These are phyloP conservation scores for Aplochiton taeniatus DNA, from an alignment of 2,797 vertebrate genomes.

Conservation along the genomic window DNA sequence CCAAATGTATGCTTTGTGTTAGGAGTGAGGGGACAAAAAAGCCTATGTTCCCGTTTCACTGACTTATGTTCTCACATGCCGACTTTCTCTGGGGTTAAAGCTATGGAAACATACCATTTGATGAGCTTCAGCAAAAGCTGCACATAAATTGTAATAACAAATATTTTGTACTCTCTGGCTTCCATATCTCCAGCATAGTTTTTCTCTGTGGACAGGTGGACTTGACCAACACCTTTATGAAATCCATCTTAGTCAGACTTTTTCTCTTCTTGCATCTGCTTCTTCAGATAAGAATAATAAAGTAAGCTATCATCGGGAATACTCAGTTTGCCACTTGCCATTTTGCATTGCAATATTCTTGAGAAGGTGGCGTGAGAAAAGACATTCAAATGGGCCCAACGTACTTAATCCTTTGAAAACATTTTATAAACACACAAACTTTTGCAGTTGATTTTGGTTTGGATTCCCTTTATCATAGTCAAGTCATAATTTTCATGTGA, in stretches of 20 bases:
- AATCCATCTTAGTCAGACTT: constrained; percentile 27
- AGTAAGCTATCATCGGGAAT: too few species aligned
- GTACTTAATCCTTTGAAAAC: too few species aligned
- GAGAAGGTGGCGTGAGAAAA: constrained; percentile 33
- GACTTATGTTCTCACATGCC: constrained; percentile 37
- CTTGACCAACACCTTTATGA: constrained; percentile 24
- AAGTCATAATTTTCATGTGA: background rate
- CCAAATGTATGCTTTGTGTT: constrained; percentile 46
- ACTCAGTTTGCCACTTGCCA: constrained; percentile 5
- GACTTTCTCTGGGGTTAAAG: background rate
- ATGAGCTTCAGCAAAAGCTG: constrained; percentile 14
- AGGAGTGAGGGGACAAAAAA: constrained; percentile 1
- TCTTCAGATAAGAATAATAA: constrained; percentile 19
- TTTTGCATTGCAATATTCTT: constrained; percentile 19
- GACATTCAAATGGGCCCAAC: too few species aligned
- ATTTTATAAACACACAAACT: constrained; percentile 14
- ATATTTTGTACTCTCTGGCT: constrained; percentile 25
- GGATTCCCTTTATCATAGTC: background rate
- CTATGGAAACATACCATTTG: background rate
- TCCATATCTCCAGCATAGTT: constrained; percentile 20
- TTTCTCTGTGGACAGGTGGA: constrained; percentile 41
- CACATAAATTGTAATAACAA: constrained; percentile 36
- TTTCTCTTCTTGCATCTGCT: constrained; percentile 28
- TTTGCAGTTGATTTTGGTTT: constrained; percentile 5
- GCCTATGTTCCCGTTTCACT: background rate